Base-by-base conservation (phyloP, 2,888 invertebrate species). In the Creontiades dilutus region DNA sequence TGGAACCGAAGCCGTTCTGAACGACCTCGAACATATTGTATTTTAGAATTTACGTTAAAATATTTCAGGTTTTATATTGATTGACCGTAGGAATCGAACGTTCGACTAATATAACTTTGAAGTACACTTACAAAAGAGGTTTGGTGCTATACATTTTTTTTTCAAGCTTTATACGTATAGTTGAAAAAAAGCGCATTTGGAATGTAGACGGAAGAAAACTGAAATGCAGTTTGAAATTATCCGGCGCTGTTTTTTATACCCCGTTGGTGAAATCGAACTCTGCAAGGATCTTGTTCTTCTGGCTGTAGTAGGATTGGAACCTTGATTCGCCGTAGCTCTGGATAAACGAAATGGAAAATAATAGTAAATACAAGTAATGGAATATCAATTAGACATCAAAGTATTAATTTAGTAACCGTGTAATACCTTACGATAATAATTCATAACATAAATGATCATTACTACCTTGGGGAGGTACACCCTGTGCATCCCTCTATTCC, bases 301-400 rank as follows among this genome's bases (percentile, higher is more conserved):
- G 92, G 52, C 80, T 91, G 88, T 90, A 92, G 84, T 92, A 92
- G 16, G 91, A 91, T 47, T 90, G 84, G 46, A 92, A 91, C 55
- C 92, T 91, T 14, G 91, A 91, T 55, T 91, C 91, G 27, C 92
- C 92, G 86, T 91, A 92, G 61, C 91, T 91, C 92, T 92, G 89
- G 48, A 91, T 91, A 81, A 78, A 11, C n/a, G 80, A 90, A 81
- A 57, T 37, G 52, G 2, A 1, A 37, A 37, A n/a, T n/a, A n/a
- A n/a, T n/a, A n/a, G n/a, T n/a, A n/a, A n/a, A n/a, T n/a, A n/a
- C n/a, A n/a, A n/a, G n/a, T n/a, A n/a, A n/a, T n/a, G n/a, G n/a
- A n/a, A n/a, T n/a, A n/a, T n/a, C n/a, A n/a, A n/a, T n/a, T n/a
- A n/a, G n/a, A n/a, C n/a, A n/a, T n/a, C n/a, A n/a, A n/a, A n/a